Evolutionary conservation across 2,888 invertebrate species (phyloP), one percentile per base, ranked within the genome.

Genomic region (Mechanitis mazaeus): DNA sequence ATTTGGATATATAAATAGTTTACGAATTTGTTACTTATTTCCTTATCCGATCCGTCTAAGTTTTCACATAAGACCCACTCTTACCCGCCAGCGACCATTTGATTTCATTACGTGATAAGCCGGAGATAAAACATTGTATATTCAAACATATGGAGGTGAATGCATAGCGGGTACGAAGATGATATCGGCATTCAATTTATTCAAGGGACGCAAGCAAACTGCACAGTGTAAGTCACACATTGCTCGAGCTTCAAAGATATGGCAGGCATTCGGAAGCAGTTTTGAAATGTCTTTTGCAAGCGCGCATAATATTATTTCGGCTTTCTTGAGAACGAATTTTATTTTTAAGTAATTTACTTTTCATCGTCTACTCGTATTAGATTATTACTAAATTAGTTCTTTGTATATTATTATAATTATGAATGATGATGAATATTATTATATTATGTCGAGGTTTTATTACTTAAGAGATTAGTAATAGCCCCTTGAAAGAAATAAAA

Each of bases 91-190:
- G 54, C 46, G 53, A 50, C 60, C 54, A 62, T 63, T 63, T 56
- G 60, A 66, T 66, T 62, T 56, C 64, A 60, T 62, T 60, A 60
- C 55, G 42, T 28, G 66, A 66, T 64, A 66, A 61, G 61, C 53
- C 54, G 20, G n/a, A 47, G 65, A 65, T 65, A 65, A 54, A 59
- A 66, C 53, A 58, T 60, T 64, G 62, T 64, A 58, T 60, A 62
- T 64, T 62, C 62, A 66, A 62, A 60, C 57, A 4, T 58, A 50
- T 50, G 31, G 31, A 53, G 59, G 12, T 46, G 47, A 55, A 59
- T 63, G 56, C 59, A 59, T 45, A 50, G 35, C 58, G 55, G 55
- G 55, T 45, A 59, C 58, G 35, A 35, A 59, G 63, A 63, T 59
- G 45, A 63, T 63, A 63, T 63, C 63, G 35, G 53, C 53, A 59